Evolutionary conservation across 2,113 vertebrate species (phyloP).

Genomic region (Plectropomus leopardus): DNA sequence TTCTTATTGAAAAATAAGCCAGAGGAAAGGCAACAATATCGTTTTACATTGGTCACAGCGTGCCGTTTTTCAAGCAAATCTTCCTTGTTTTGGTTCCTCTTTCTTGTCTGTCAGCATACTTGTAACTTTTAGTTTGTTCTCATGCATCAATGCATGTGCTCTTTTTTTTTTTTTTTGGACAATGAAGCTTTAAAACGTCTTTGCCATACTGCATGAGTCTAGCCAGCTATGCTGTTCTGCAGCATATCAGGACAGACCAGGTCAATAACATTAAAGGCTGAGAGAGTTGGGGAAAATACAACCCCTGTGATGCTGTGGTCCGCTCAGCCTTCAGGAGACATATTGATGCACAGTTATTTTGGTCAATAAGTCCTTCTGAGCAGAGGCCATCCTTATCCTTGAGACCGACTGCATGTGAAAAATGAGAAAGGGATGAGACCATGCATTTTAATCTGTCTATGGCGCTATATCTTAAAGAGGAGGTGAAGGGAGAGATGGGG

Average conservation of each 20-base stretch:
- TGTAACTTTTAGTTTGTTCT: constrained; percentile 28
- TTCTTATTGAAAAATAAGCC: constrained; percentile 61
- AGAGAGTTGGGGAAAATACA: constrained; percentile 77
- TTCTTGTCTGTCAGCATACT: constrained; percentile 27
- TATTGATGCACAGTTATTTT: constrained; percentile 86
- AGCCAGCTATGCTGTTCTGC: constrained; percentile 42
- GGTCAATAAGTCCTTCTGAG: constrained; percentile 86
- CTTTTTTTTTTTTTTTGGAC: constrained; percentile 43
- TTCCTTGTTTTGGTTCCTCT: constrained; percentile 5
- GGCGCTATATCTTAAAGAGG: constrained; percentile 66
- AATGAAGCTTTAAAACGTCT: constrained; percentile 46
- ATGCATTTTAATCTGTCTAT: constrained; percentile 83
- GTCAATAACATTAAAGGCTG: constrained; percentile 79
- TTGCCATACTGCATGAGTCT: constrained; percentile 34
- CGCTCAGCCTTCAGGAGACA: constrained; percentile 81
- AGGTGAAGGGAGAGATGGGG: constrained; percentile 11
- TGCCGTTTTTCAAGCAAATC: constrained; percentile 28
- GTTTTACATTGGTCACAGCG: constrained; percentile 41
- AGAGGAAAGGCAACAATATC: constrained; percentile 34
- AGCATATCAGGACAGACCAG: constrained; percentile 65
- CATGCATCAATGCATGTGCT: constrained; percentile 30
- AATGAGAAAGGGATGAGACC: constrained; percentile 78
- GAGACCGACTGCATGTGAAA: constrained; percentile 82
- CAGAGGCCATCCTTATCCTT: constrained; percentile 83
- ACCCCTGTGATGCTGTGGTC: constrained; percentile 72